Conservation (phyloP, 1,140 invertebrate genomes). For the Aphelinus certus region DNA sequence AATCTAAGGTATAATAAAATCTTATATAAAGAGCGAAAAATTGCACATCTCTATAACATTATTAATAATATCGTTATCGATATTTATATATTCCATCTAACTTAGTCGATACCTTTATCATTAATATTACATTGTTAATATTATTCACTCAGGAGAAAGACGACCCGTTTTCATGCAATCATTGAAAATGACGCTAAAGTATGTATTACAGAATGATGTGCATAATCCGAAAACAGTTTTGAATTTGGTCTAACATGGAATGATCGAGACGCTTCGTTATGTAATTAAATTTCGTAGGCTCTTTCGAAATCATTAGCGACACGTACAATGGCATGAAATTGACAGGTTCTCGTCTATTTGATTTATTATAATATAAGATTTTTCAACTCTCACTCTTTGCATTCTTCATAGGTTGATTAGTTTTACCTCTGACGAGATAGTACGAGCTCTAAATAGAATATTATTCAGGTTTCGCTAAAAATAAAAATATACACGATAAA, state of each 20-base stretch:
- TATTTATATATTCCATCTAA: slow-evolving; percentile 28
- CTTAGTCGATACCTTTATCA: slow-evolving; percentile 6
- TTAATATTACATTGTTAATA: slow-evolving; percentile 5
- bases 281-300: too few species aligned
- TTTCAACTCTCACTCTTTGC: slow-evolving; percentile 13
- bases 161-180: background rate
- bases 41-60: slow-evolving; percentile 38
- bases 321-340: too few species aligned
- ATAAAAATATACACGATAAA: slow-evolving; percentile 28
- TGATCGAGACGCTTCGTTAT: too few species aligned
- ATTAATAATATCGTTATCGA: slow-evolving; percentile 26
- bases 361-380: slow-evolving; percentile 23
- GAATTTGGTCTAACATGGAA: too few species aligned
- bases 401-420: background rate
- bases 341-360: background rate
- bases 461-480: background rate
- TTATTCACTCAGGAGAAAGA: background rate
- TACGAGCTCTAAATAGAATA: background rate
- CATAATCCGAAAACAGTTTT: too few species aligned
- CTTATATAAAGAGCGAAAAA: slow-evolving; percentile 32
- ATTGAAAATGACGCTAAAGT: background rate
- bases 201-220: too few species aligned
- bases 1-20: slow-evolving; percentile 30
- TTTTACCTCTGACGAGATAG: slow-evolving; percentile 5
- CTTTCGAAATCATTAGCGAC: too few species aligned